Base-by-base conservation (phyloP, 2,797 vertebrate genomes). In the Acrossocheilus wenchowensis region DNA sequence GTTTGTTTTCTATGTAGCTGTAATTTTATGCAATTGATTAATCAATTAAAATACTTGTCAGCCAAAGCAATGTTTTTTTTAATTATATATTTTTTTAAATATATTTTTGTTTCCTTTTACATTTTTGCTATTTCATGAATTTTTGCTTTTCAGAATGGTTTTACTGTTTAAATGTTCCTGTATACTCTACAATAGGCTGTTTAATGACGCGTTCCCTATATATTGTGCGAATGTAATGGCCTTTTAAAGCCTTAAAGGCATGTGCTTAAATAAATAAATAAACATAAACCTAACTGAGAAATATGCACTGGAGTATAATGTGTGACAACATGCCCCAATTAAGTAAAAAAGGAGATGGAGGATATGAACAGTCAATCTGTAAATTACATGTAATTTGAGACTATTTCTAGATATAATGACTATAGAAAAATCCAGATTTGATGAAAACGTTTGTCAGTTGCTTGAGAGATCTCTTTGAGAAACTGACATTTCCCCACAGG, bases 401-500 rank as follows among this genome's bases (percentile, higher is more conserved):
- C 57, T 43, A 12, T 15, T 5, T n/a, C 62, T 48, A 62, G 52
- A 84, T 62, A 83, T 6, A 39, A 30, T 60, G 71, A 15, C 10
- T 21, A 17, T 5, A 21, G 36, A 41, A 21, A 83, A 75, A 60
- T n/a, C 23, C 57, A 60, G 5, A 62, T n/a, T 62, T 12, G 7
- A 43, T 9, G 0, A 43, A 43, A 19, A 36, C 7, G 1, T 78
- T 11, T 30, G 43, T 68, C 43, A 19, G 15, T 6, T 54, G 30
- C 57, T 36, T 36, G 54, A 80, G 52, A 41, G 52, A 78, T 41
- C 75, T 78, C 54, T 54, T 41, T 26, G 68, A 60, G 36, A 30
- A 43, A 74, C 36, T 75, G 68, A 54, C 39, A n/a, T 57, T 68
- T 79, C 36, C 34, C n/a, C 19, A 41, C 36, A 77, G 75, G 43